Base-by-base conservation (phyloP, 2,113 vertebrate genomes). In the Gasterosteus nipponicus region DNA sequence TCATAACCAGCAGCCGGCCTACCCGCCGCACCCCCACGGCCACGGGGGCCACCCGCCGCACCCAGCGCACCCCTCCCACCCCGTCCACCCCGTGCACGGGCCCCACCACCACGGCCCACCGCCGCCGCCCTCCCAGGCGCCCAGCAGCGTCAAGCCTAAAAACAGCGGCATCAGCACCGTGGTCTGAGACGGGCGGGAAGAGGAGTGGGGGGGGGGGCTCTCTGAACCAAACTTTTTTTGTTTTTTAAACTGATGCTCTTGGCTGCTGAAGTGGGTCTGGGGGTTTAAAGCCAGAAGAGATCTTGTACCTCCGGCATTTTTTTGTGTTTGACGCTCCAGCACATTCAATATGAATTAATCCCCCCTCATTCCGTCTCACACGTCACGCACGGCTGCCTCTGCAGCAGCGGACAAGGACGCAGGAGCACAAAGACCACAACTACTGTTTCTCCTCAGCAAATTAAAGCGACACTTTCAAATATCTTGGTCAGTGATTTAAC, bases 141-240 rank as follows among this genome's bases (percentile, higher is more conserved):
- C 89, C 41, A 80, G 94, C 91, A 94, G 95, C 94, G 89, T 94
- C 80, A 99, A 99, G 92, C 92, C 96, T 91, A 98, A 98, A 85
- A 96, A 98, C 94, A 98, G 97, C 0, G 97, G 97, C 88, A 98
- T 99, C 93, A 99, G 97, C 93, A 99, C 97, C 29, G 94, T 98
- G 86, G 97, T 99, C 89, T 99, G 85, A 93, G 59, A 63, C 5
- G 31, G 46, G 46, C 78, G 46, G 15, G 49, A 10, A 22, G 51
- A 11, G 1, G 35, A 7, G 22, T 3, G 9, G 4, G n/a, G 49
- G 49, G 46, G 46, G 18, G 49, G 49, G 59, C 67, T 73, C 59
- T 56, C 42, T 80, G 62, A 87, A 87, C 80, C 60, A 82, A 87
- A 81, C 80, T 87, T 6, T 57, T 73, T 73, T 91, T 87, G 90